phyloP scores from a whole-genome alignment of 2,888 invertebrate genomes.

The Oconnorella tubifera region DNA sequence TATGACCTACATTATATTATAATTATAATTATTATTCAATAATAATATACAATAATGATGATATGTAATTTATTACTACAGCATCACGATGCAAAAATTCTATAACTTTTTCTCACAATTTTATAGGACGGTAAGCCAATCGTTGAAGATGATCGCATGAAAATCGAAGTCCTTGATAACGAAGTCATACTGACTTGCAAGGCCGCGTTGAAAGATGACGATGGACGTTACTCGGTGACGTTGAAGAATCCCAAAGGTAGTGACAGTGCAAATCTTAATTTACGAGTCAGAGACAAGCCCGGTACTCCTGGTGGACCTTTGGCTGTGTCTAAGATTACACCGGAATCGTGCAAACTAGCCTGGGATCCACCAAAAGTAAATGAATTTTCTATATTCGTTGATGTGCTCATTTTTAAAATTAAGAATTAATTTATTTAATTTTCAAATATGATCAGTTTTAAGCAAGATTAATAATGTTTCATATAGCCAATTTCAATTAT shows the following conservation, averaged over 20 bases:
- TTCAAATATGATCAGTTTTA: background rate
- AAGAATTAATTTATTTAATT: background rate
- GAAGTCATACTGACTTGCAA: conserved; percentile 59
- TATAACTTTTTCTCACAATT: too few relatives aligned
- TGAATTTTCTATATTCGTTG: conserved; percentile 1
- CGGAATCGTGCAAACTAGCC: conserved; percentile 84
- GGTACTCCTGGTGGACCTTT: conserved; percentile 86
- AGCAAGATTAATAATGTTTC: background rate
- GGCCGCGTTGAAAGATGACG: conserved; percentile 82
- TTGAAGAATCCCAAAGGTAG: conserved; percentile 84
- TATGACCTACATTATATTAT: too few relatives aligned
- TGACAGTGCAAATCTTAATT: conserved; percentile 86
- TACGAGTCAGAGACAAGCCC: conserved; percentile 66
- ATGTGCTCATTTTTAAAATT: background rate
- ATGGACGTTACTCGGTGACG: conserved; percentile 87
- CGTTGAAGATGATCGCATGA: conserved; percentile 70
- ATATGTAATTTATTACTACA: background rate
- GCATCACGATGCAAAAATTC: too few relatives aligned
- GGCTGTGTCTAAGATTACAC: conserved; percentile 85
- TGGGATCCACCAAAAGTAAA: conserved; percentile 59
- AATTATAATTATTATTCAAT: background rate
- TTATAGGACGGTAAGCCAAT: conserved; percentile 15
- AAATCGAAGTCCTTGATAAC: conserved; percentile 61
- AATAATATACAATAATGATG: background rate
- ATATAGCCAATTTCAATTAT: too few relatives aligned